These are phyloP conservation scores for Globodera ellingtonae DNA, from an alignment of 1,140 invertebrate species.

Conservation along the genomic window DNA sequence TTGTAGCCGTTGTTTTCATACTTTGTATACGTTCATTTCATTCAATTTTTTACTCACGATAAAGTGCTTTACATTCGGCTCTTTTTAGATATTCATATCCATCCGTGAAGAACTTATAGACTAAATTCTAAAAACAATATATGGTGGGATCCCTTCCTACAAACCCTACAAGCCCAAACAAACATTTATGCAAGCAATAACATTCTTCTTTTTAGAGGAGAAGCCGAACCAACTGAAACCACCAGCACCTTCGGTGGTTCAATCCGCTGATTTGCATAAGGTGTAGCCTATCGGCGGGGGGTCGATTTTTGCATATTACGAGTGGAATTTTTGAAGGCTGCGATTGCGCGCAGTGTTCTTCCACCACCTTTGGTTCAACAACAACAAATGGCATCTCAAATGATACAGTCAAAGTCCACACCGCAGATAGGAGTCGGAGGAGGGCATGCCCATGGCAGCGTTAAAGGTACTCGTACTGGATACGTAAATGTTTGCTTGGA, in stretches of 20 bases:
- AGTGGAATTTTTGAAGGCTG: not conserved
- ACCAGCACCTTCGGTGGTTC: slow-evolving; percentile 14
- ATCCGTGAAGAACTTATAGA: not conserved
- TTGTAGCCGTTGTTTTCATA: not conserved
- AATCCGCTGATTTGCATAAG: slow-evolving; percentile 8
- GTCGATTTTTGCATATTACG: not conserved
- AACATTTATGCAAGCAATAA: not conserved
- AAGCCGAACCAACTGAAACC: slow-evolving; percentile 17
- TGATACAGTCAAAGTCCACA: not conserved
- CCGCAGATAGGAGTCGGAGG: not conserved
- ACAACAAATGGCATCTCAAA: not conserved
- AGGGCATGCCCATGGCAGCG: not conserved
- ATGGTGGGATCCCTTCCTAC: no score
- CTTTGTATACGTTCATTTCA: not conserved
- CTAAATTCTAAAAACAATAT: no score
- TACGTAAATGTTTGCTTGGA: not conserved
- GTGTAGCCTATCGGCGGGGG: slow-evolving; percentile 9
- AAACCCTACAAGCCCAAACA: not conserved
- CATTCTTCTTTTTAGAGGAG: slow-evolving; percentile 5
- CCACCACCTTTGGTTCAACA: not conserved
- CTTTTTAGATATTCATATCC: not conserved
- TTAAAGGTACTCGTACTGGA: not conserved
- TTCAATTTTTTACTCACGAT: not conserved
- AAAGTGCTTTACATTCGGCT: not conserved
- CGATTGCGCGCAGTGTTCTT: not conserved